These are phyloP conservation scores for Isaurus tuberculatus DNA, from an alignment of 92 coral and sea anemone genomes.

Conservation along the genomic window DNA sequence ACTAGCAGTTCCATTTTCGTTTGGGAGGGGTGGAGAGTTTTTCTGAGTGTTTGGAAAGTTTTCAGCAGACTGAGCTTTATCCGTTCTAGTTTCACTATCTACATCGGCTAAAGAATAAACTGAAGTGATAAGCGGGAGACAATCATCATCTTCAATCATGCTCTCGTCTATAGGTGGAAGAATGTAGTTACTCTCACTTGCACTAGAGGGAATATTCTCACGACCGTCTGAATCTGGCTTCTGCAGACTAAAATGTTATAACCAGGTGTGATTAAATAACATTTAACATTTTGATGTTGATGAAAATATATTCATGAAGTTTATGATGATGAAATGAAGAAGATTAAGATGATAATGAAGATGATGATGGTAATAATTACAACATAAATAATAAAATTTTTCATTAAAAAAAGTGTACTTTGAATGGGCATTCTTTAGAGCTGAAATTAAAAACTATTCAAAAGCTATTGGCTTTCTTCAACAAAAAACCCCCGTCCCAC, in stretches of 20 bases:
- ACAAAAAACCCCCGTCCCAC: too few species aligned
- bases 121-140: slow-evolving; percentile 78
- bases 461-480: too few species aligned
- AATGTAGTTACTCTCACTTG: not conserved
- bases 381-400: too few species aligned
- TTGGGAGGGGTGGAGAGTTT: not conserved
- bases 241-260: slow-evolving; percentile 26
- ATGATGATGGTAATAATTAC: too few species aligned
- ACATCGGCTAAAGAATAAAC: slow-evolving; percentile 79
- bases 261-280: too few species aligned
- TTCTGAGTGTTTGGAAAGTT: not conserved
- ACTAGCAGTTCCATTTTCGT: not conserved
- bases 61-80: not conserved
- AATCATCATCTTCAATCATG: slow-evolving; percentile 72
- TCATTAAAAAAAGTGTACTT: too few species aligned
- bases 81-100: slow-evolving; percentile 1
- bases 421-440: too few species aligned
- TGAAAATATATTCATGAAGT: too few species aligned
- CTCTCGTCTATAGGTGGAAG: slow-evolving; percentile 77
- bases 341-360: too few species aligned
- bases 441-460: too few species aligned
- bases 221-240: not conserved
- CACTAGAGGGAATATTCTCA: not conserved
- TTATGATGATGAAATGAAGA: too few species aligned
- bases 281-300: too few species aligned